Base-by-base conservation (phyloP, 2,888 invertebrate genomes). In the Subacronicta megacephala region DNA sequence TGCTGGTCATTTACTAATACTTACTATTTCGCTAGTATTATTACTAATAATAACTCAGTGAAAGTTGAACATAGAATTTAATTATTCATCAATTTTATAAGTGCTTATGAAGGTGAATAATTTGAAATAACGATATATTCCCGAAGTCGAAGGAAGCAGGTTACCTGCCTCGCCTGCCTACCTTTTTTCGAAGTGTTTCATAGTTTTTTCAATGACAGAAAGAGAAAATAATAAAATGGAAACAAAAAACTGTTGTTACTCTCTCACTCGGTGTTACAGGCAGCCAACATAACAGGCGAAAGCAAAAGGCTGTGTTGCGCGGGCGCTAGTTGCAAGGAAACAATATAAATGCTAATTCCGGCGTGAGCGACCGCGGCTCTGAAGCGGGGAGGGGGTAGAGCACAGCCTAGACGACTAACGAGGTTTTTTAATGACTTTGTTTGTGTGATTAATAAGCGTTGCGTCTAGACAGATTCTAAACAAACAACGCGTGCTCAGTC, bases 301-400 rank as follows among this genome's bases (percentile, higher is more conserved):
- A 55, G 62, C 37, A 60, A 68, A 63, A 62, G 63, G 63, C 47
- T 59, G 38, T 60, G 66, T 62, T 77, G 80, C 80, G 76, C 81
- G 62, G 70, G 78, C 80, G 76, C 70, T 64, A 46, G 52, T 55
- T 40, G 46, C 56, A 18, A 59, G 66, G 44, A 77, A 68, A 81
- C 84, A 84, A 84, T 85, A 81, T 84, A 85, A 84, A 85, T 85
- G 85, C 82, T 80, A 85, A 85, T 85, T 59, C 45, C 37, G 46
- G 65, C 35, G 58, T 41, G 55, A 36, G 31, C 26, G 36, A 40
- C 44, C 49, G 33, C 56, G 36, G 42, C 26, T 15, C 56, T 29
- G 46, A 15, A 2, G n/a, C 10, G 10, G 6, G 1, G 12, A 7
- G n/a, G 18, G 13, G 29, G 15, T 1, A 4, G 16, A 36, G 3